Conservation (phyloP, 2,113 vertebrate genomes). For the Hyperopisus bebe region DNA sequence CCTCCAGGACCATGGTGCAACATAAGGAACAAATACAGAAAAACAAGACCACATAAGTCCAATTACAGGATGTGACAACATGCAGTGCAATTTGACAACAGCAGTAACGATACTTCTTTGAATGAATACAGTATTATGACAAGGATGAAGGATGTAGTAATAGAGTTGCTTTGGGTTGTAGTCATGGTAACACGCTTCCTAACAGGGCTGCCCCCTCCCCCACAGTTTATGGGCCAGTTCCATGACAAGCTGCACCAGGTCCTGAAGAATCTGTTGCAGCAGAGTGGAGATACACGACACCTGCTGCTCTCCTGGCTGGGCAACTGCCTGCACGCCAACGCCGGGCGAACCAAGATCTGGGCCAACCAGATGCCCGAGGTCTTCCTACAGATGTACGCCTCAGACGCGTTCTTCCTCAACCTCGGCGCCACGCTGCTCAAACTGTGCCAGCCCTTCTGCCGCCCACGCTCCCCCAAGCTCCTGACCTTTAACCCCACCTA, state of each 20-base stretch:
- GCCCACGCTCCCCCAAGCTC: slow-evolving; percentile 77
- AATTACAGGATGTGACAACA: no score
- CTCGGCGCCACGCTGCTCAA: slow-evolving; percentile 84
- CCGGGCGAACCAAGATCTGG: slow-evolving; percentile 92
- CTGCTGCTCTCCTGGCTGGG: slow-evolving; percentile 89
- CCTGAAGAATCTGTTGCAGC: slow-evolving; percentile 87
- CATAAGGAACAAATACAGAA: no score
- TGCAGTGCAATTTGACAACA: no score
- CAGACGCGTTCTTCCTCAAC: slow-evolving; percentile 92
- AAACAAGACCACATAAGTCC: no score
- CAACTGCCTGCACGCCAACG: slow-evolving; percentile 85
- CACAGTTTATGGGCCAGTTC: slow-evolving; percentile 89
- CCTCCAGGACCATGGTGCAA: no score
- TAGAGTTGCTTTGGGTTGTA: neutral
- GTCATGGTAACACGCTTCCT: neutral
- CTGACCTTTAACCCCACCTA: slow-evolving; percentile 93
- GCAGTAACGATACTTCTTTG: no score
- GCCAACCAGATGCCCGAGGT: slow-evolving; percentile 98
- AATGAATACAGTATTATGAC: neutral
- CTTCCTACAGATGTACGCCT: slow-evolving; percentile 93
- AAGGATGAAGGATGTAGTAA: neutral
- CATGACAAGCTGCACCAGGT: slow-evolving; percentile 93
- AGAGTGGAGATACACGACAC: slow-evolving; percentile 85
- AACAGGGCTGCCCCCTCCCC: neutral
- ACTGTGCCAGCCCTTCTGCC: slow-evolving; percentile 98